A percentile compares a stretch with the other conserved stretches of the same genome.
Evolutionary conservation across 2,113 vertebrate species (phyloP).

Genomic region (Melanerpes formicivorus): DNA sequence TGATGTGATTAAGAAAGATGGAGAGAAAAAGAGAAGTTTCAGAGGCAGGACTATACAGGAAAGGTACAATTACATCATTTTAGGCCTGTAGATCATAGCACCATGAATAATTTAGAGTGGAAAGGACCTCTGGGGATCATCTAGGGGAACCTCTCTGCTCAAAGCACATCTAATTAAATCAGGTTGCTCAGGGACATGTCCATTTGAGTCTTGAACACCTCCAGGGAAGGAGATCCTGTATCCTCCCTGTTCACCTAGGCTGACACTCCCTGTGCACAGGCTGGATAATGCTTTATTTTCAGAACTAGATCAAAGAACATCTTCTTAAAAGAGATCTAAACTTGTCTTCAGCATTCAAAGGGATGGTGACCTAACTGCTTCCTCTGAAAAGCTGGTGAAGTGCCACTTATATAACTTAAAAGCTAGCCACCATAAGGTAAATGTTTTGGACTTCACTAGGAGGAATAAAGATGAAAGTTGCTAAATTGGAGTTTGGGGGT

Average conservation of each 20-base stretch:
- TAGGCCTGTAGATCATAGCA: neutral
- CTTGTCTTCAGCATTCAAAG: conserved; percentile 12
- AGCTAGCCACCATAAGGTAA: neutral
- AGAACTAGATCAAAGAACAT: neutral
- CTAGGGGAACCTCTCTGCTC: neutral
- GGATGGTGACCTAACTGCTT: neutral
- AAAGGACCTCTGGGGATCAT: neutral
- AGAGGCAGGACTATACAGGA: neutral
- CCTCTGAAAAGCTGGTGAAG: neutral
- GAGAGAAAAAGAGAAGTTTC: neutral
- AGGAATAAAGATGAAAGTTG: conserved; percentile 44
- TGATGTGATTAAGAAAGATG: neutral
- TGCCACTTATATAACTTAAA: conserved; percentile 17
- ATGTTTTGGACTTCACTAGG: conserved; percentile 22
- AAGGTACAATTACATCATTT: neutral
- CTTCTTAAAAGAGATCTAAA: conserved; percentile 4
- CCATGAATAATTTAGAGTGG: neutral
- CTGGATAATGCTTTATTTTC: neutral
- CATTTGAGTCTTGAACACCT: neutral
- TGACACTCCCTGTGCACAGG: neutral
- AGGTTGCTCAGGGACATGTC: neutral
- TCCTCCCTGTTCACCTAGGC: neutral
- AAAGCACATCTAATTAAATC: neutral
- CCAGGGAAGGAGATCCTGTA: neutral
- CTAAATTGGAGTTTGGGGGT: neutral